Percentiles rank a stretch among this genome's conserved stretches.
Conservation (phyloP, 2,113 vertebrate species). For the Nothocercus nigrocapillus region DNA sequence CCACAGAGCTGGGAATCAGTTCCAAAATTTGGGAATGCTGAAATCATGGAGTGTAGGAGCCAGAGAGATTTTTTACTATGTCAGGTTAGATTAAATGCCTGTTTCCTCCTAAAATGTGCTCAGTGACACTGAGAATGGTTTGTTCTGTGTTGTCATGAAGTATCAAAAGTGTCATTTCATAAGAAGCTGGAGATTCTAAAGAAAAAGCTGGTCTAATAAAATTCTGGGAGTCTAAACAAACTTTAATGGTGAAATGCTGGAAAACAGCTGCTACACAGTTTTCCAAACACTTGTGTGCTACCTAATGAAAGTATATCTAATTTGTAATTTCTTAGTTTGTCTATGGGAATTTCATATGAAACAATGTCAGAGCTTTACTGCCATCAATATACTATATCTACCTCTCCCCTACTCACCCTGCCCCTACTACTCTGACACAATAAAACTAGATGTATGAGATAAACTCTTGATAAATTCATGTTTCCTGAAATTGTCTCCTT, state of each 20-base stretch:
- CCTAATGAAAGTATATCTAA: not conserved
- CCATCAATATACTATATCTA: not conserved
- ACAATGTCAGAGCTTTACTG: not conserved
- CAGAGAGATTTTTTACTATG: not conserved
- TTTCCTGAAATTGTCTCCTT: not conserved
- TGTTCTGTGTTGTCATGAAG: not conserved
- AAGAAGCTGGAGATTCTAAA: not conserved
- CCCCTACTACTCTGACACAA: not conserved
- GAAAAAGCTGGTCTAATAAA: constrained; percentile 38
- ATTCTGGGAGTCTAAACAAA: not conserved
- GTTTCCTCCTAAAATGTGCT: not conserved
- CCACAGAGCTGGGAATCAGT: not conserved
- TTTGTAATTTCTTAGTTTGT: not conserved
- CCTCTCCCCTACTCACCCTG: not conserved
- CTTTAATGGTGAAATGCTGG: not conserved
- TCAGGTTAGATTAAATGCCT: not conserved
- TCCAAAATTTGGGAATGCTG: not conserved
- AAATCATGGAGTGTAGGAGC: not conserved
- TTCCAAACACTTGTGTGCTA: not conserved
- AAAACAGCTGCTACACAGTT: not conserved
- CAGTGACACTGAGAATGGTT: not conserved
- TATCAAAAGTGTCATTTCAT: constrained; percentile 28
- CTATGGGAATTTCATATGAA: not conserved
- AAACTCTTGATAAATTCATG: not conserved
- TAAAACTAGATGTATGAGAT: not conserved